phyloP scores from a whole-genome alignment of 2,113 vertebrate species.

The Bubalus kerabau region DNA sequence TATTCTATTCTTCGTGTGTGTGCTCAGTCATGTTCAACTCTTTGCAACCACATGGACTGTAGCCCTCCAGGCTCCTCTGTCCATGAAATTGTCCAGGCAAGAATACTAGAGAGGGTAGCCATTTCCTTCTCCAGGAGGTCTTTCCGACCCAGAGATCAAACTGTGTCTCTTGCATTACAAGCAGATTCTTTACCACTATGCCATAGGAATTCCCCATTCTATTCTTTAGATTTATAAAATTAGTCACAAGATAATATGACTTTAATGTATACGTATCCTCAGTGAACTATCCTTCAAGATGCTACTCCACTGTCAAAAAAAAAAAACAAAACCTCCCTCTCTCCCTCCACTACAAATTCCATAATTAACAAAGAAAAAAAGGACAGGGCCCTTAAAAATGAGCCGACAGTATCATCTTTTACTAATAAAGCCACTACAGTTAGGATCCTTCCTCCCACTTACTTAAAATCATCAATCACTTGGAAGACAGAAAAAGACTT shows the following conservation, averaged over 20 bases:
- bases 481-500: neutral
- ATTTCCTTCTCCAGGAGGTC: neutral
- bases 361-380: neutral
- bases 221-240: slow-evolving; percentile 23
- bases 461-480: neutral
- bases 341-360: neutral
- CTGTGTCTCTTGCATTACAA: neutral
- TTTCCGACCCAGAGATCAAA: neutral
- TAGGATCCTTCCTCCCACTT: neutral
- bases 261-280: neutral
- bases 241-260: neutral
- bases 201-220: neutral
- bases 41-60: neutral
- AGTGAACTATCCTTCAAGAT: neutral
- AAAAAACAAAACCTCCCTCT: neutral
- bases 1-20: neutral
- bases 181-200: neutral
- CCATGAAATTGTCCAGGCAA: neutral
- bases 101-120: neutral
- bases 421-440: neutral
- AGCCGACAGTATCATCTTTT: neutral
- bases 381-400: neutral
- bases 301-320: neutral
- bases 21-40: neutral
- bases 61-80: neutral